Base-by-base conservation (phyloP, 2,888 invertebrate genomes). In the Ennomos quercinarius region DNA sequence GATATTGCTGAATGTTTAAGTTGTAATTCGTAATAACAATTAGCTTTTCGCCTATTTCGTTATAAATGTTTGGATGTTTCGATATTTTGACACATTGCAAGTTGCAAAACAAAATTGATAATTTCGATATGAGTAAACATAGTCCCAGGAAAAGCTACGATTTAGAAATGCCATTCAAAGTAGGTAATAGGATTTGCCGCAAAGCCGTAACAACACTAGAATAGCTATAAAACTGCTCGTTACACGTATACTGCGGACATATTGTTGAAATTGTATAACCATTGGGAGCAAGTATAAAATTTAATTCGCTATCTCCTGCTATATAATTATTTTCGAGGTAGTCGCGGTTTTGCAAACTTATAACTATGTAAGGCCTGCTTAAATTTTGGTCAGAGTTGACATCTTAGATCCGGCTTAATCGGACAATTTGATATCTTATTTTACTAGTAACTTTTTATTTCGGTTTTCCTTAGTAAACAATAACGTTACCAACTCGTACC, bases 261-360 rank as follows among this genome's bases (percentile, higher is more conserved):
- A 57, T 46, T 57, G 57, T 51, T 37, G 45, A 34, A 36, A 47
- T 57, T 57, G 51, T 57, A 42, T 57, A 57, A 57, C 41, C 41
- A 38, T 40, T 36, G 36, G 17, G n/a, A 39, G 34, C 37, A 42
- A 17, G 9, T 57, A 64, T 70, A 69, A 67, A 65, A 64, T 63
- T 59, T 57, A 69, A 51, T 12, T 17, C n/a, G 37, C 42, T 51
- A 67, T 66, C 62, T 57, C 56, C 46, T 57, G 49, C 45, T 42
- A 45, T 66, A 68, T 68, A 67, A 70, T 68, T 71, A 68, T 72
- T 66, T 64, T 52, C 54, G 68, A 70, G 66, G 65, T 59, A 67
- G 65, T 59, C 63, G 63, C 61, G 57, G 50, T 55, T 70, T 61
- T 70, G 59, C 13, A 35, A 42, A 34, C 35, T 43, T 13, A 43